Evolutionary conservation across 2,113 vertebrate species (phyloP).

Genomic region (Lichenostomus cassidix): DNA sequence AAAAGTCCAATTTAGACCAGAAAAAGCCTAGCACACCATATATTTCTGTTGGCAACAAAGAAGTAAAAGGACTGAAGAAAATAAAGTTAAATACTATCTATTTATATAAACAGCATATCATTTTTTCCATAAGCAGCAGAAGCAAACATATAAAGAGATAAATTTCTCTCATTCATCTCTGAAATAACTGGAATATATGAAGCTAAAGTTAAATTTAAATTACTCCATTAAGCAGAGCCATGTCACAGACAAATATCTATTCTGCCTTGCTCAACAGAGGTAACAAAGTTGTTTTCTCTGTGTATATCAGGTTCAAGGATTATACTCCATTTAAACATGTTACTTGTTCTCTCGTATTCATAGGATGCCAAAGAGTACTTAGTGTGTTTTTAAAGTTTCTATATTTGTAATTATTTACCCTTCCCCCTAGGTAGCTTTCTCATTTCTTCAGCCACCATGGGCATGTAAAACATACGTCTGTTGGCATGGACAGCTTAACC

Average conservation of each 20-base stretch:
- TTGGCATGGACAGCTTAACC: not conserved
- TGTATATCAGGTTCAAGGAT: not conserved
- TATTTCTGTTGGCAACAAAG: conserved; percentile 49
- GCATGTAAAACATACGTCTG: not conserved
- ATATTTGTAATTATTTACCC: not conserved
- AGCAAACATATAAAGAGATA: conserved; percentile 36
- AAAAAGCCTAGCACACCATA: conserved; percentile 15
- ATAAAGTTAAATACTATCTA: conserved; percentile 65
- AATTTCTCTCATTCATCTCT: conserved; percentile 36
- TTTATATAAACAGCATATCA: conserved; percentile 36
- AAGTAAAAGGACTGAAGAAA: conserved; percentile 53
- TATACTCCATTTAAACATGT: not conserved
- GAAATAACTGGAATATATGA: conserved; percentile 20
- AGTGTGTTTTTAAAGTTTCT: not conserved
- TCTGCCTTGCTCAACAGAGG: not conserved
- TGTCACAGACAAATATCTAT: not conserved
- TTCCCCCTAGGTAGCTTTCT: not conserved
- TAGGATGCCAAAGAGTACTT: not conserved
- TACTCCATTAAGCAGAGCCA: conserved; percentile 33
- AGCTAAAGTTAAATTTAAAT: conserved; percentile 41
- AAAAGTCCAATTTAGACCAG: conserved; percentile 59
- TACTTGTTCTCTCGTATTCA: not conserved
- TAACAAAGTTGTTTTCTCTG: not conserved
- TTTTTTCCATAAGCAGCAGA: conserved; percentile 43
- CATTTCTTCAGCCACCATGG: not conserved